Evolutionary conservation across 2,113 vertebrate genomes (phyloP).

Genomic region (Cisticola juncidis): DNA sequence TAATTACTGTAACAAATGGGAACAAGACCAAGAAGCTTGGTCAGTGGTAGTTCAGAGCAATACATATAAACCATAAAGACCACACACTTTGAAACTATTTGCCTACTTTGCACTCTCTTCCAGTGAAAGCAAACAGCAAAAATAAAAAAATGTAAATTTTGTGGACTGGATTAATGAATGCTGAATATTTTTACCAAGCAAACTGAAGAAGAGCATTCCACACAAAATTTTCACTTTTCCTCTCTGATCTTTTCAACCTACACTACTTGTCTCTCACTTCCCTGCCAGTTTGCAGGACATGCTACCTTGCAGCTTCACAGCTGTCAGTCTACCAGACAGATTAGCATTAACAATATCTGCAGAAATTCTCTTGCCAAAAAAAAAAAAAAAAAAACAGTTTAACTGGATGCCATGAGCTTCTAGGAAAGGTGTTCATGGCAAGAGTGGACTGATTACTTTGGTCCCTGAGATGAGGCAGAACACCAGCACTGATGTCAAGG

Average conservation of each 20-base stretch:
- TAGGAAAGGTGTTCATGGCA: neutral
- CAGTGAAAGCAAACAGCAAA: constrained; percentile 60
- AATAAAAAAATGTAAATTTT: constrained; percentile 52
- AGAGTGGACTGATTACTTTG: neutral
- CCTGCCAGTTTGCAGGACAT: neutral
- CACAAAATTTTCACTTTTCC: neutral
- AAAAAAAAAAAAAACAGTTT: neutral
- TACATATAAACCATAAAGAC: constrained; percentile 49
- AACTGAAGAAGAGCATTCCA: neutral
- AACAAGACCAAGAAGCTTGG: constrained; percentile 53
- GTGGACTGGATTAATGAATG: constrained; percentile 11
- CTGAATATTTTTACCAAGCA: neutral
- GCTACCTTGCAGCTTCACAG: neutral
- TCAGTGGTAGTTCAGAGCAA: constrained; percentile 30
- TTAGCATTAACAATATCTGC: neutral
- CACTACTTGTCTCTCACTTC: neutral
- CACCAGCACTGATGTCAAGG: neutral
- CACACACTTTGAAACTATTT: constrained; percentile 63
- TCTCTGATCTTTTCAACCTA: neutral
- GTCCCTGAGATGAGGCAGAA: neutral
- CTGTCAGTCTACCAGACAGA: neutral
- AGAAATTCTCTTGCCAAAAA: neutral
- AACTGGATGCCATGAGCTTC: neutral
- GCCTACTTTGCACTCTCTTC: constrained; percentile 39
- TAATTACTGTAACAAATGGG: constrained; percentile 52